A percentile compares a stretch with the other conserved stretches of the same genome.
phyloP scores from a whole-genome alignment of 2,113 vertebrate species.

The Ibidorhyncha struthersii region DNA sequence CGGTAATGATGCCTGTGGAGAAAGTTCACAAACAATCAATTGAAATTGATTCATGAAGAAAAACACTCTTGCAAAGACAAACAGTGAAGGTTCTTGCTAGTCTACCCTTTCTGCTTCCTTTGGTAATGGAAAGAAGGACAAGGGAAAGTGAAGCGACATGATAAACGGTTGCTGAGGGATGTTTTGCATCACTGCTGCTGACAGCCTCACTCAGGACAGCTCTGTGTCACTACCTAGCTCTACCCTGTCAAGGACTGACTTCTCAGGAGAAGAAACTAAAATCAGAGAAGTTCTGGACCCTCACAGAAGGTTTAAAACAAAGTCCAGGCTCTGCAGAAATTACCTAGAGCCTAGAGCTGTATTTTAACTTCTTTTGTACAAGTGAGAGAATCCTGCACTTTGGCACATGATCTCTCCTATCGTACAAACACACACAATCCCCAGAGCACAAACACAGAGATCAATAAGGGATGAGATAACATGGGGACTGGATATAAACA shows the following conservation, averaged over 20 bases:
- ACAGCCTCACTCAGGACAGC: neutral
- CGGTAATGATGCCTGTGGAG: constrained; percentile 81
- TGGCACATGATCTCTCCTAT: neutral
- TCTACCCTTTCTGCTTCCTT: neutral
- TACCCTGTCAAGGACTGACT: neutral
- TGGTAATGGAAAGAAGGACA: neutral
- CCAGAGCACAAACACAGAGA: neutral
- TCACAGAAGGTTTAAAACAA: neutral
- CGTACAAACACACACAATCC: neutral
- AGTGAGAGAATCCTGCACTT: neutral
- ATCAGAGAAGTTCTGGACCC: neutral
- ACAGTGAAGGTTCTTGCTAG: neutral
- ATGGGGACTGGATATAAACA: neutral
- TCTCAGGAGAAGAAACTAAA: neutral
- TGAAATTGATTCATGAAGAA: neutral
- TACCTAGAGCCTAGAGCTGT: neutral
- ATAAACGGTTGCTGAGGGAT: neutral
- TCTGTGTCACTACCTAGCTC: neutral
- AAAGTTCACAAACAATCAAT: neutral
- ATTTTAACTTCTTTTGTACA: neutral
- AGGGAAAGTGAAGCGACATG: neutral
- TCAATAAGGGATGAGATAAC: neutral
- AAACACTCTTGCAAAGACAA: neutral
- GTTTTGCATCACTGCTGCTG: neutral
- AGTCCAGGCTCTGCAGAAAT: neutral